A percentile compares a stretch with the other conserved stretches of the same genome.
phyloP scores from a whole-genome alignment of 2,113 vertebrate species.

The Petrocephalus microphthalmus region DNA sequence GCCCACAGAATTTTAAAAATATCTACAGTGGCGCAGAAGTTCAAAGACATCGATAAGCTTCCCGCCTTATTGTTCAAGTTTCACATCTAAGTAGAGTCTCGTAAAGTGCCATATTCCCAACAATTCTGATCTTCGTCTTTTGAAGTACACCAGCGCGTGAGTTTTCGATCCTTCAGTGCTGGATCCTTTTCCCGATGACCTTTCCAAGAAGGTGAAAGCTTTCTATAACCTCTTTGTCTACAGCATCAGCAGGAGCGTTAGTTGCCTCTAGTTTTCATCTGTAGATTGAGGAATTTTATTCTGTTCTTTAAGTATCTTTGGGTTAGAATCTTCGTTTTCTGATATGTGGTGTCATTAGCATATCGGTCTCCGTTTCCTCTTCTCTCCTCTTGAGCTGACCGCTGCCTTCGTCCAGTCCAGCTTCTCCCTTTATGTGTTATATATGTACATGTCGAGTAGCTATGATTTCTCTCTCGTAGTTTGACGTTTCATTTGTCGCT shows the following conservation, averaged over 20 bases:
- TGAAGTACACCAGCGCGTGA: neutral
- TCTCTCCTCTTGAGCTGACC: neutral
- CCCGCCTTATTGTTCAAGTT: neutral
- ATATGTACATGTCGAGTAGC: neutral
- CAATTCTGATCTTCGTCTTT: neutral
- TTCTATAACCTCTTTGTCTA: neutral
- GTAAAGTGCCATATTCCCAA: neutral
- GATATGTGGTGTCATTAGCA: neutral
- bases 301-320: neutral
- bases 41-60: neutral
- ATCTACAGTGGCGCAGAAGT: neutral
- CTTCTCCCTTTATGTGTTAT: neutral
- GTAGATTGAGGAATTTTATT: neutral
- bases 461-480: neutral
- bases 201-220: neutral
- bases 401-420: neutral
- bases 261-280: neutral
- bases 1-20: neutral
- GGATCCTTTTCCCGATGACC: neutral
- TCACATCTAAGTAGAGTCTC: neutral
- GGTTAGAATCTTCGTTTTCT: neutral
- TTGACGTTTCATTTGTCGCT: neutral
- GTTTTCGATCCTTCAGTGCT: neutral
- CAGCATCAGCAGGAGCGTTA: neutral
- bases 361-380: neutral